These are phyloP conservation scores for Osmerus eperlanus DNA, from an alignment of 2,113 vertebrate species.

Conservation along the genomic window DNA sequence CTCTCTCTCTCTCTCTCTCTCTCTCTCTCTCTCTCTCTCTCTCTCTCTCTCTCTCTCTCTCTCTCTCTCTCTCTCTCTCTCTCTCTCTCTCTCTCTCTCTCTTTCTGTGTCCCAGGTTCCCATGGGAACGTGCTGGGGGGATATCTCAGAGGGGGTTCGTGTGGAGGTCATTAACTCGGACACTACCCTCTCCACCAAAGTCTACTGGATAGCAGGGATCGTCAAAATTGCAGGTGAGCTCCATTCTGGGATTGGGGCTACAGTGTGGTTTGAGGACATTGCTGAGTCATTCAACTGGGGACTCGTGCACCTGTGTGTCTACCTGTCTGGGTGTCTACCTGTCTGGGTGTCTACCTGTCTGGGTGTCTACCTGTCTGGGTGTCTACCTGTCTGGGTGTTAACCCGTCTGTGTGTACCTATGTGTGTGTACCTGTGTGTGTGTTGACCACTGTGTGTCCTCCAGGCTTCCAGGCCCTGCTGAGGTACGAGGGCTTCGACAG, in stretches of 20 bases:
- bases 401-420: background rate
- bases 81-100: background rate
- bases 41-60: background rate
- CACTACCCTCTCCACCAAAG: conserved; percentile 87
- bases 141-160: conserved; percentile 87
- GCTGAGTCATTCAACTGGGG: background rate
- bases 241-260: background rate
- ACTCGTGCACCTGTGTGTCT: no score
- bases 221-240: conserved; percentile 88
- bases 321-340: background rate
- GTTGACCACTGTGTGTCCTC: conserved; percentile 33
- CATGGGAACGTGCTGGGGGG: conserved; percentile 91
- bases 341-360: no score
- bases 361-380: background rate
- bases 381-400: background rate
- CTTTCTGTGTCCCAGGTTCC: conserved; percentile 75
- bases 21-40: background rate
- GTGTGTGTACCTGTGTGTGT: no score
- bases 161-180: conserved; percentile 93
- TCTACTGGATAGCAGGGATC: conserved; percentile 96
- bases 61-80: no score
- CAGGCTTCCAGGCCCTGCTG: conserved; percentile 93
- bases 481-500: conserved; percentile 97
- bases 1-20: no score
- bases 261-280: background rate